Base-by-base conservation (phyloP, 1,140 invertebrate genomes). In the Drosophila santomea region DNA sequence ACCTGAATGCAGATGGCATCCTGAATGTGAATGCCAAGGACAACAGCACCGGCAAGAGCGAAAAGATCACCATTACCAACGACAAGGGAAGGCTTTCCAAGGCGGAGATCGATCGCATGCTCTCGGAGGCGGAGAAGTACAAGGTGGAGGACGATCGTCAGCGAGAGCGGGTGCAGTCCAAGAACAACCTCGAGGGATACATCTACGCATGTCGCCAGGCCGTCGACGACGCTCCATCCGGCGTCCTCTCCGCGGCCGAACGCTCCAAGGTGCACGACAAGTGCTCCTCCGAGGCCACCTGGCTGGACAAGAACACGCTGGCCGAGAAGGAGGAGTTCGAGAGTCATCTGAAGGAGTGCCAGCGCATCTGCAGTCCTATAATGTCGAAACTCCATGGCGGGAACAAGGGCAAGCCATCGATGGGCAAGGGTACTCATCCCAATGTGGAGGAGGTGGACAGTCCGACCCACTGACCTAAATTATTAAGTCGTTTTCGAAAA, bases 21-120 rank as follows among this genome's bases (percentile, higher is more conserved):
- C 83, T 97, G 1, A 95, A 96, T 89, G 97, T 98, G 0, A 95
- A 95, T 3, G 97, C 97, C 8, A 94, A 95, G 84, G 97, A 98
- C 73, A 95, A 93, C 74, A 96, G 95, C 60, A 97, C 96, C 3
- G 96, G 96, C 17, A 95, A 95, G 60, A 94, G 94, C 2, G 96
- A 97, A 83, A 95, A 95, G 77, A 96, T 97, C 62, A 96, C 96
- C 28, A 98, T 98, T 60, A 97, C 96, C 23, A 99, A 99, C 86
- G 98, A 99, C 89, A 98, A 98, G 91, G 97, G 98, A 3, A 95
- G 98, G 20, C 93, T 99, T 3, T 96, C 95, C 23, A 97, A 98
- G 90, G 96, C 96, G 25, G 97, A 99, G 80, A 99, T 99, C 77
- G 97, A 98, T 80, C 94, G 95, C 35, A 99, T 99, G 98, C 94